Conservation (phyloP, 2,888 invertebrate species). For the Bombylius discolor region DNA sequence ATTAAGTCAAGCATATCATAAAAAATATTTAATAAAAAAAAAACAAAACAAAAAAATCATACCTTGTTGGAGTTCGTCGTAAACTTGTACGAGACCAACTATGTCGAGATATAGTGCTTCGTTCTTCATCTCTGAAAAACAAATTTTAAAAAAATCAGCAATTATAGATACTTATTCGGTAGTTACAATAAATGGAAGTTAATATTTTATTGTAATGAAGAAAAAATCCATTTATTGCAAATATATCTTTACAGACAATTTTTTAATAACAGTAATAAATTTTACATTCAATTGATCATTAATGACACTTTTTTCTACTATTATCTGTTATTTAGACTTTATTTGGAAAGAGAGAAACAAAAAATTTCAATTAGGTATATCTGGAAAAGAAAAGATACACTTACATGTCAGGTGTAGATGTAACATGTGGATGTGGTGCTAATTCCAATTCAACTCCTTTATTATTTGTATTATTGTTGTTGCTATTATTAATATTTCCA, state of each 20-base stretch:
- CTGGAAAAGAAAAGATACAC: background rate
- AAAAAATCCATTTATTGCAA: too few species aligned
- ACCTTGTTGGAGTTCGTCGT: constrained; percentile 69
- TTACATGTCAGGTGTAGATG: constrained; percentile 23
- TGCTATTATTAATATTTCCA: background rate
- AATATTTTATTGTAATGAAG: too few species aligned
- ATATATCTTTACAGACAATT: too few species aligned
- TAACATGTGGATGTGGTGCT: constrained; percentile 28
- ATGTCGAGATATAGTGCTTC: constrained; percentile 54
- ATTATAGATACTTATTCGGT: too few species aligned
- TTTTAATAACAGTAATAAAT: too few species aligned
- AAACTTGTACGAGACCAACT: constrained; percentile 77
- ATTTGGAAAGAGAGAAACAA: background rate
- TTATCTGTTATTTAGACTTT: too few species aligned
- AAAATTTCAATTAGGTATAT: background rate
- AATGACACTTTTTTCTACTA: too few species aligned
- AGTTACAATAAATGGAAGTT: too few species aligned
- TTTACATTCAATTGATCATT: too few species aligned
- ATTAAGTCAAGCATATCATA: background rate
- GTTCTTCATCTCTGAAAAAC: constrained; percentile 41
- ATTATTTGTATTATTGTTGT: constrained; percentile 19
- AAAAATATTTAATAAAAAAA: background rate
- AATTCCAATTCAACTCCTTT: constrained; percentile 33
- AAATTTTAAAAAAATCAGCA: constrained; percentile 7
- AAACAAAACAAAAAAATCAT: constrained; percentile 17